Conservation (phyloP, 2,797 vertebrate species). For the Gymnothorax javanicus region DNA sequence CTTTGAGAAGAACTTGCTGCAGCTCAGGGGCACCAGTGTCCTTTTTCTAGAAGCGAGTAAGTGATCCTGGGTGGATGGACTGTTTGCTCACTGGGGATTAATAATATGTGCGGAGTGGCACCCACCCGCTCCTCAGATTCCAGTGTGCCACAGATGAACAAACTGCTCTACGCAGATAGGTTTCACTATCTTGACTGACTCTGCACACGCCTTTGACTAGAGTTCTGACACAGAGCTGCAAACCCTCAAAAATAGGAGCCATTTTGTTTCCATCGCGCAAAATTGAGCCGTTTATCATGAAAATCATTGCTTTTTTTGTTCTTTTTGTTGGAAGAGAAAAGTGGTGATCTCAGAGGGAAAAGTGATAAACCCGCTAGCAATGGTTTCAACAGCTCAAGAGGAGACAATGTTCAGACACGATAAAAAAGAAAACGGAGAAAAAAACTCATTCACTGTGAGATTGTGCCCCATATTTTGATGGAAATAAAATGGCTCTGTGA, state of each 20-base stretch:
- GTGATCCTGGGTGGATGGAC: conserved; percentile 63
- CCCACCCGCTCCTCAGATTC: conserved; percentile 13
- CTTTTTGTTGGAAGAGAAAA: too few species aligned
- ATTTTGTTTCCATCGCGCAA: too few species aligned
- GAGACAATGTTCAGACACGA: too few species aligned
- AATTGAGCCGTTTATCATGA: too few species aligned
- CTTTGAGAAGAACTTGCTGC: conserved; percentile 68
- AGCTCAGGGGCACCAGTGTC: conserved; percentile 67
- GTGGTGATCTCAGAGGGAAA: too few species aligned
- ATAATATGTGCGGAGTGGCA: conserved; percentile 16
- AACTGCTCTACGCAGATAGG: conserved; percentile 15
- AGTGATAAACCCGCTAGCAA: too few species aligned
- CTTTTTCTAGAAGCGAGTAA: conserved; percentile 70
- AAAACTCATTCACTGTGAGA: too few species aligned
- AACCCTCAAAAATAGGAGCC: background rate
- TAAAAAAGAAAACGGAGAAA: too few species aligned
- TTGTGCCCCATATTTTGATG: too few species aligned
- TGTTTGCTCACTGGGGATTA: conserved; percentile 54
- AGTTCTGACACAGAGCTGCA: background rate
- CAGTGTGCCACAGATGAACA: conserved; percentile 17
- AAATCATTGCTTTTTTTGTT: too few species aligned
- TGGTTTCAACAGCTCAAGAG: too few species aligned
- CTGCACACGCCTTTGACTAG: background rate
- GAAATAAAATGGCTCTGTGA: too few species aligned
- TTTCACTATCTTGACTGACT: conserved; percentile 45